These are phyloP conservation scores for Porites rus DNA, from an alignment of 92 coral and sea anemone genomes.

Conservation along the genomic window DNA sequence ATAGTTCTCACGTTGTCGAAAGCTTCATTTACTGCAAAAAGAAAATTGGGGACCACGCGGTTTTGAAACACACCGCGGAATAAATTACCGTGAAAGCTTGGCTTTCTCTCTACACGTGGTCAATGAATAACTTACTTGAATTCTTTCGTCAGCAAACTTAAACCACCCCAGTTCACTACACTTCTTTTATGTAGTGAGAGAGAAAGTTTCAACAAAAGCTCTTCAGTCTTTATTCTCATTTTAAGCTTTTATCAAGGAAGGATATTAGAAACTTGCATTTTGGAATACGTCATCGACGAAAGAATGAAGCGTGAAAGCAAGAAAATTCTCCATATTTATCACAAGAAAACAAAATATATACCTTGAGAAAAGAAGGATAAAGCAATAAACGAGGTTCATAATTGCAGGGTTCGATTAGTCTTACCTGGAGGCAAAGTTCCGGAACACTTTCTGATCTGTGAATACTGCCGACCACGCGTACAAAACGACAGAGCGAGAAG, in stretches of 20 bases:
- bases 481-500: not conserved
- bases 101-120: constrained; percentile 28
- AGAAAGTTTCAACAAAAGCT: not conserved
- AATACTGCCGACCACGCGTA: not conserved
- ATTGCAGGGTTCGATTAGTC: not conserved
- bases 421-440: constrained; percentile 8
- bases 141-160: not conserved
- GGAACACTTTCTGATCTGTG: not conserved
- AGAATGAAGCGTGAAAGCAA: not conserved
- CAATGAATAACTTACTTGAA: not conserved
- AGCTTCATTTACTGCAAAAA: constrained; percentile 42
- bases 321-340: not conserved
- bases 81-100: constrained; percentile 26
- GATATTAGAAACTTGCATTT: not conserved
- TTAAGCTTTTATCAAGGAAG: not conserved
- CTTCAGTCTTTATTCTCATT: not conserved
- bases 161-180: not conserved
- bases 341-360: not conserved
- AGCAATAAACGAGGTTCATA: not conserved
- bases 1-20: constrained; percentile 31
- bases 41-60: constrained; percentile 28
- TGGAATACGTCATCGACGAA: too few species aligned
- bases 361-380: not conserved
- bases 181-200: not conserved
- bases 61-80: not conserved